Evolutionary conservation across 2,797 vertebrate species (phyloP), one percentile per base, ranked within the genome.

Genomic region (Falco naumanni): DNA sequence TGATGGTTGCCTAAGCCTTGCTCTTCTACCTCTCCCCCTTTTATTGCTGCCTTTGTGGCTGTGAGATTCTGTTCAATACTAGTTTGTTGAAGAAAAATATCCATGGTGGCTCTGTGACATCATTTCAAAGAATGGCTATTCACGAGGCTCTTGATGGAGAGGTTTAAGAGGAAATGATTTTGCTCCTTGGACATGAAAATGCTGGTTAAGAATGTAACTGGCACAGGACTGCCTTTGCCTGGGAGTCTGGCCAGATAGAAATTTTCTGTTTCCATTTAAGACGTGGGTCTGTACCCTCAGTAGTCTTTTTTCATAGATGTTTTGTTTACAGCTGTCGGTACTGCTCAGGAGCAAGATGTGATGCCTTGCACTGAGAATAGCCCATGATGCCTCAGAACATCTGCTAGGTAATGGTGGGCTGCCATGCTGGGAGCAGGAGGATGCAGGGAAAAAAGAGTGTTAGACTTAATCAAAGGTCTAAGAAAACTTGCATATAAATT

Each of bases 161-260:
- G n/a, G 16, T 77, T 74, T 84, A 68, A 69, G 65, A 89, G 79
- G 57, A 81, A 85, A 94, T 74, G 66, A 66, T 68, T 91, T 91
- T 75, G 39, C 33, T 93, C 17, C 69, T 64, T 75, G 41, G 69
- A 19, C 68, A 50, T 75, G 45, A 77, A 87, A 81, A 37, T 78
- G 50, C 45, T 83, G 47, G 26, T 64, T 64, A 75, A 78, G 48
- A 70, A 31, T 33, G 28, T 82, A 77, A 77, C 60, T 83, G 69
- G 56, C 48, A 60, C 25, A 70, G 56, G 31, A 25, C 14, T 47
- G n/a, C 37, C 75, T 85, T 77, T 71, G n/a, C 53, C 28, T 85
- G 60, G 45, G n/a, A 90, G n/a, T 51, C 61, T 76, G 60, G 48
- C 87, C 93, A 76, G 69, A 82, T 6, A 48, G 37, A 57, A 53